phyloP scores from a whole-genome alignment of 2,797 vertebrate genomes.

The Anguilla anguilla region DNA sequence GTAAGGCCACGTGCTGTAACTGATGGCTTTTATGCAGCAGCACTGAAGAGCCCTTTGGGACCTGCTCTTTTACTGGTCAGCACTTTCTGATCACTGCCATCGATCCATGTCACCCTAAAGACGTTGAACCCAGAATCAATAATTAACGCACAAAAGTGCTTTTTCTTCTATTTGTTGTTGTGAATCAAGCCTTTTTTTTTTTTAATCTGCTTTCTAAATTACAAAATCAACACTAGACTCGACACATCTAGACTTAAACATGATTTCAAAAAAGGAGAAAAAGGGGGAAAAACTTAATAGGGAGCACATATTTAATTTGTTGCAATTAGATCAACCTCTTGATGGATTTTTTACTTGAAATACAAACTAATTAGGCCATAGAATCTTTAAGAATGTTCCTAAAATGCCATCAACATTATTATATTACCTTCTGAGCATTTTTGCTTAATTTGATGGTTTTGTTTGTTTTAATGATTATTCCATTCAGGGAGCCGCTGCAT shows the following conservation, averaged over 20 bases:
- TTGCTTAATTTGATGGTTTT: background rate
- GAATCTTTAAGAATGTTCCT: background rate
- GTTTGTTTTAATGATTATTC: background rate
- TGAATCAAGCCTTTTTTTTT: conserved; percentile 14
- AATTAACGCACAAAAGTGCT: conserved; percentile 37
- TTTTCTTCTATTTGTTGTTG: background rate
- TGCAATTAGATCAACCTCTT: background rate
- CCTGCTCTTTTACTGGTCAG: conserved; percentile 43
- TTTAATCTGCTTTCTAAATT: background rate
- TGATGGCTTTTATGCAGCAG: background rate
- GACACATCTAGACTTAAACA: background rate
- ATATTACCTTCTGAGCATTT: background rate
- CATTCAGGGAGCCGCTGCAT: background rate
- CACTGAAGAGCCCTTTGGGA: background rate
- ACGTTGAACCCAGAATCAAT: conserved; percentile 31
- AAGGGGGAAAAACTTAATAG: background rate
- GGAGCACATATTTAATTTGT: background rate
- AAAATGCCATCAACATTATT: background rate
- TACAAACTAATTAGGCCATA: background rate
- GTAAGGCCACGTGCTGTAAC: background rate
- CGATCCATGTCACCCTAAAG: conserved; percentile 42
- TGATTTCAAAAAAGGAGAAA: background rate
- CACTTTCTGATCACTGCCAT: conserved; percentile 46
- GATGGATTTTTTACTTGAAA: background rate
- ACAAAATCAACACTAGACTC: background rate